phyloP scores from a whole-genome alignment of 2,797 vertebrate species.

The Epinephelus coioides region DNA sequence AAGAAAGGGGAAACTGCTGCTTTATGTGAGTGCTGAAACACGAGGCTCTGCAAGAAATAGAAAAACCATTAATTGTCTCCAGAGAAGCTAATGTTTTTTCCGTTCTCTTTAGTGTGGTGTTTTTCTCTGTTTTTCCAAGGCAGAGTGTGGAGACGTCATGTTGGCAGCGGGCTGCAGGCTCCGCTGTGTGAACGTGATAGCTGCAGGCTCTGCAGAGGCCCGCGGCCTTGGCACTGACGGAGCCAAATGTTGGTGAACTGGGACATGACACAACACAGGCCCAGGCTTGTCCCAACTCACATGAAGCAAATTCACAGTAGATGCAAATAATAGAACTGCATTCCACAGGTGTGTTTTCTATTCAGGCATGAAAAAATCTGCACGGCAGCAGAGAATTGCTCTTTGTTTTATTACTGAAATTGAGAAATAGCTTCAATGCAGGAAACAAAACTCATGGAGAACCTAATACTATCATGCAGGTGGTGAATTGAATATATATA shows the following conservation, averaged over 20 bases:
- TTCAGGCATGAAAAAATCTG: conserved; percentile 30
- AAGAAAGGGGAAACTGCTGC: conserved; percentile 29
- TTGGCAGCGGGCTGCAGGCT: conserved; percentile 29
- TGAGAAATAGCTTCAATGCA: background rate
- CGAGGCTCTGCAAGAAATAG: conserved; percentile 38
- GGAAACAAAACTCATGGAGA: background rate
- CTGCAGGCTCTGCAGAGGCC: conserved; percentile 25
- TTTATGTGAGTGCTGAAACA: conserved; percentile 53
- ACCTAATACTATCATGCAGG: background rate
- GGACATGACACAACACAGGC: conserved; percentile 46
- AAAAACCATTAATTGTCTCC: conserved; percentile 64
- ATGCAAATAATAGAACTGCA: conserved; percentile 22
- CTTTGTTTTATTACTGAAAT: background rate
- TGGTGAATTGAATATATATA: background rate
- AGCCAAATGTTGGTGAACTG: conserved; percentile 59
- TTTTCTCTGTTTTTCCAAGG: conserved; percentile 52
- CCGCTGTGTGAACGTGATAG: conserved; percentile 30
- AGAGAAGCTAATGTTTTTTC: conserved; percentile 66
- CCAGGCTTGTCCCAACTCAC: conserved; percentile 49
- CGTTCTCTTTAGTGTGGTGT: conserved; percentile 30
- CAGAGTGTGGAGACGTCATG: conserved; percentile 27
- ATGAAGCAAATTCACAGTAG: conserved; percentile 24
- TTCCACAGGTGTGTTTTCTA: conserved; percentile 52
- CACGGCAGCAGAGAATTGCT: conserved; percentile 1
- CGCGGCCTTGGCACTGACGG: conserved; percentile 15